Base-by-base conservation (phyloP, 2,888 invertebrate species). In the Zhuqinia jingwanae region DNA sequence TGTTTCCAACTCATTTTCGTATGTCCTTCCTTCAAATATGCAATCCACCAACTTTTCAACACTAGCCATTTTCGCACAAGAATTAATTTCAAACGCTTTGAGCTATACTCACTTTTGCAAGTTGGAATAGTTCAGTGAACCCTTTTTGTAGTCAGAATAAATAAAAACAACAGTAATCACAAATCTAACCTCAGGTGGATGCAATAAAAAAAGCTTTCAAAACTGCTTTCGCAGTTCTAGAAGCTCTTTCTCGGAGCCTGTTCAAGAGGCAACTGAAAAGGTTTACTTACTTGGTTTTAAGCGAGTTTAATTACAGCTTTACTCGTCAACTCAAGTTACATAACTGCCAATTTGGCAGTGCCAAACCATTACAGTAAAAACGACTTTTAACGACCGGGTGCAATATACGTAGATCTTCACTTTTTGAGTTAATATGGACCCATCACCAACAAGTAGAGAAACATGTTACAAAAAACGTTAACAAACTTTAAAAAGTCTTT, bases 11-110 rank as follows among this genome's bases (percentile, higher is more conserved):
- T 30, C 75, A 42, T 50, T 58, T 80, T 85, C 63, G 30, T 47
- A 78, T 1, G 85, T 27, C 17, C 27, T 78, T 11, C 79, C 78
- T 6, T 75, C 36, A 15, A 85, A 20, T 22, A 85, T 79, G 17
- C 75, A 60, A 5, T 79, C 75, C 1, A 85, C 65, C 25, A 85
- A 50, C 15, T 11, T 13, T 22, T 73, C 85, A 5, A 78, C 70
- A 13, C 20, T 36, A 15, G 25, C 53, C 83, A 83, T 83, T 25
- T 60, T 76, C 11, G n/a, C 2, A 17, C 17, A 11, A 17, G 3
- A 58, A 58, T 2, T 30, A 3, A 3, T 17, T 22, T 1, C 68
- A 70, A 45, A 45, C 20, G 20, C 2, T 50, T 13, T 47, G 20
- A 22, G 56, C 2, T 60, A 6, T 36, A 36, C 8, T 36, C 8